These are phyloP conservation scores for Idaea aversata DNA, from an alignment of 2,888 invertebrate genomes.

Conservation along the genomic window DNA sequence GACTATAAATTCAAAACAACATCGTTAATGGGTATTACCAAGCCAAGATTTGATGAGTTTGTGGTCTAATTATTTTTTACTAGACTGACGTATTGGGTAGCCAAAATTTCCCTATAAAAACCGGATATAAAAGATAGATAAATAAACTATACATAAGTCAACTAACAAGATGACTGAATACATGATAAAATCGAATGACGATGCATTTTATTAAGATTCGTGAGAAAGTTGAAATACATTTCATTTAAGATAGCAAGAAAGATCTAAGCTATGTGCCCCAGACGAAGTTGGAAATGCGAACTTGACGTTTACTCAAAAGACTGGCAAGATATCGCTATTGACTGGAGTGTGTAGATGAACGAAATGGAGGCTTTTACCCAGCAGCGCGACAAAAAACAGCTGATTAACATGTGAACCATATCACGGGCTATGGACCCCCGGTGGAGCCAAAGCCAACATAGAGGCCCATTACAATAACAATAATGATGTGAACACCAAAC, in stretches of 20 bases:
- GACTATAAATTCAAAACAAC: slow-evolving; percentile 4
- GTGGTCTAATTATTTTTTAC: slow-evolving; percentile 1
- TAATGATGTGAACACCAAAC: too few relatives aligned
- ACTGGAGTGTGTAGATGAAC: too few relatives aligned
- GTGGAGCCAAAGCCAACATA: too few relatives aligned
- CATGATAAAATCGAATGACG: neutral
- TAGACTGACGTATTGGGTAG: neutral
- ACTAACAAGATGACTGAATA: neutral
- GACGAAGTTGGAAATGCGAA: too few relatives aligned
- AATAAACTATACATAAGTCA: neutral
- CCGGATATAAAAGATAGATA: neutral
- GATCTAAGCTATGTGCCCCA: too few relatives aligned
- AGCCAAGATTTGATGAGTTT: neutral
- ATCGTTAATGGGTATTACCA: neutral
- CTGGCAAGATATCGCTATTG: too few relatives aligned
- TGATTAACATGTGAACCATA: too few relatives aligned
- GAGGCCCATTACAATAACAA: too few relatives aligned
- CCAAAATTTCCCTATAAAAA: neutral
- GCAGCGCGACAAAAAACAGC: too few relatives aligned
- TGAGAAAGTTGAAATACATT: neutral
- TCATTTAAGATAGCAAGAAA: neutral
- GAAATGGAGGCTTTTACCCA: too few relatives aligned
- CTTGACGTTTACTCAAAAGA: too few relatives aligned
- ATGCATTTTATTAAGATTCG: neutral
- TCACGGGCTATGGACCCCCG: too few relatives aligned